Conservation (phyloP, 2,888 invertebrate species). For the Chloroclysta siterata region DNA sequence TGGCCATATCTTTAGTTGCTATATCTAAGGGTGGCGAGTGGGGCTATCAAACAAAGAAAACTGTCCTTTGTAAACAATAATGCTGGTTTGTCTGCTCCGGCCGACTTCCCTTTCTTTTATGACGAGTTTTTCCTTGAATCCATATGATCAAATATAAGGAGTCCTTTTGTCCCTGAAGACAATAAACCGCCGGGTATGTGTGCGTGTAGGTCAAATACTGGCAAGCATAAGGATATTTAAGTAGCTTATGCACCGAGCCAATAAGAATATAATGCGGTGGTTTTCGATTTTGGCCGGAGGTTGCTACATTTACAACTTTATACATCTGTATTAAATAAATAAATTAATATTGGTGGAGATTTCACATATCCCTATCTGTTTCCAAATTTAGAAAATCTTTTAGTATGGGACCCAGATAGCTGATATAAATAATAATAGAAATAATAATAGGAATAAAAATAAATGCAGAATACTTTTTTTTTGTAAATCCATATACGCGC, state of each 20-base stretch:
- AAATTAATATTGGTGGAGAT: too few relatives aligned
- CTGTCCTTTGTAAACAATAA: slow-evolving; percentile 28
- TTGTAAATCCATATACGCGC: too few relatives aligned
- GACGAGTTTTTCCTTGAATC: slow-evolving; percentile 10
- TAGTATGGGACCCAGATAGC: too few relatives aligned
- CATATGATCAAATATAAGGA: slow-evolving; percentile 7
- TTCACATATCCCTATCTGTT: too few relatives aligned
- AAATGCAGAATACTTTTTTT: too few relatives aligned
- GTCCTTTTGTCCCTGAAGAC: slow-evolving; percentile 13
- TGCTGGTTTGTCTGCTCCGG: slow-evolving; percentile 14
- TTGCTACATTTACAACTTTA: too few relatives aligned
- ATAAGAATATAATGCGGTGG: neutral
- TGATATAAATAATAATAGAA: too few relatives aligned
- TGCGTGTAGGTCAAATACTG: slow-evolving; percentile 13
- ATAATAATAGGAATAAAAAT: too few relatives aligned
- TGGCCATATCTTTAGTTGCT: slow-evolving; percentile 9
- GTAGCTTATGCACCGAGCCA: neutral
- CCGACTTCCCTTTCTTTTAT: slow-evolving; percentile 18
- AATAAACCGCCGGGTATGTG: slow-evolving; percentile 5
- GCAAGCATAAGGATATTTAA: neutral
- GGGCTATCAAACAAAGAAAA: slow-evolving; percentile 17
- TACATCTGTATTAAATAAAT: too few relatives aligned
- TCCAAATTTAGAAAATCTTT: too few relatives aligned
- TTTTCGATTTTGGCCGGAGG: too few relatives aligned
- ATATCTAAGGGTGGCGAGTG: slow-evolving; percentile 12